Conservation (phyloP, 64 coral and sea anemone species). For the Cladopsammia gracilis region DNA sequence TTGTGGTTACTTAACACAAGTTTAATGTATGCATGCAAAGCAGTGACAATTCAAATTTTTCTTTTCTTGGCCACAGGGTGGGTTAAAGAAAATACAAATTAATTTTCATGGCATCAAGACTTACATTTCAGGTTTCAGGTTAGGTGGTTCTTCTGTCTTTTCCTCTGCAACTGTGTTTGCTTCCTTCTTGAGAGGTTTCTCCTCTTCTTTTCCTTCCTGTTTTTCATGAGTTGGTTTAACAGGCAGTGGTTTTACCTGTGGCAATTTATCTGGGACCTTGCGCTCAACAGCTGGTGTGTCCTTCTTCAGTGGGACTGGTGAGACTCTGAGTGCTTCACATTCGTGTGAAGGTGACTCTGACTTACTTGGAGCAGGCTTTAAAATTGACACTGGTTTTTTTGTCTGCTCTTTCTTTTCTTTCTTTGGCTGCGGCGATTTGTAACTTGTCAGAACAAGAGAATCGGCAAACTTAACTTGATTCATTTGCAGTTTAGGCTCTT, state of each 20-base stretch:
- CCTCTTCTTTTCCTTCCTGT: neutral
- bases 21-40: no score
- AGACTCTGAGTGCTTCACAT: neutral
- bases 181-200: slow-evolving; percentile 19
- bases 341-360: neutral
- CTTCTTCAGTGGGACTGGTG: neutral
- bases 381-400: slow-evolving; percentile 44
- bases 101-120: neutral
- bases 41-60: no score
- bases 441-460: slow-evolving; percentile 71
- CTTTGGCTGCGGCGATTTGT: slow-evolving; percentile 33
- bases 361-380: neutral
- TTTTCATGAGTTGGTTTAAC: neutral
- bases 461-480: slow-evolving; percentile 69
- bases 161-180: slow-evolving; percentile 18
- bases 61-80: no score
- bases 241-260: slow-evolving; percentile 30
- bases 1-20: no score
- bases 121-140: slow-evolving; percentile 45
- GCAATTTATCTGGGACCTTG: neutral
- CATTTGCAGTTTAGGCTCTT: neutral
- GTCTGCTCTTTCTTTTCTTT: slow-evolving; percentile 42
- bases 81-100: no score
- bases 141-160: slow-evolving; percentile 10
- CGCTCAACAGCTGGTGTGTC: slow-evolving; percentile 20